phyloP scores from a whole-genome alignment of 2,797 vertebrate genomes.

The Carduelis carduelis region DNA sequence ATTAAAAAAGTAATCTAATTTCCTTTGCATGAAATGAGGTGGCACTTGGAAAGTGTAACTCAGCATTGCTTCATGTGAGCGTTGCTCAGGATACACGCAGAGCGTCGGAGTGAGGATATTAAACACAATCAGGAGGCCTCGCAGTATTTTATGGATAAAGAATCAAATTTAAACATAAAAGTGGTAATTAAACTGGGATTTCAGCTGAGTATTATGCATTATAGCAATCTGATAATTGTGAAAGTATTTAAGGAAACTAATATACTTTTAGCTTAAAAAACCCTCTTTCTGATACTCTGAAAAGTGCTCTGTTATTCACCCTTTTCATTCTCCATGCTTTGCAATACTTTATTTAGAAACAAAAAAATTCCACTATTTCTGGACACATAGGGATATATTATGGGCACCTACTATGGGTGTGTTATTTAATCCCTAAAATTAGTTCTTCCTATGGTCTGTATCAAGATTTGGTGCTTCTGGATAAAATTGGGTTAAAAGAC shows the following conservation, averaged over 20 bases:
- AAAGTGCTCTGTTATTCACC: background rate
- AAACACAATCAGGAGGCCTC: background rate
- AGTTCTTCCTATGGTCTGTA: background rate
- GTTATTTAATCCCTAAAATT: background rate
- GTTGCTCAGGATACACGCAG: conserved; percentile 10
- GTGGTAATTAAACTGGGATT: conserved; percentile 15
- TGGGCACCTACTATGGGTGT: fast-evolving
- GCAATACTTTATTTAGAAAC: background rate
- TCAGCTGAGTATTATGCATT: background rate
- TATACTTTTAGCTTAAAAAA: background rate
- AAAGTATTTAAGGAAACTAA: background rate
- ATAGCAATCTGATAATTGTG: background rate
- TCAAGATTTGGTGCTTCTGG: background rate
- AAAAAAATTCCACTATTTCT: background rate
- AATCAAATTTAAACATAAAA: conserved; percentile 29
- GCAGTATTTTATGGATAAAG: background rate
- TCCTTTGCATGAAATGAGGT: conserved; percentile 33
- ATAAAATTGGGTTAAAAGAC: background rate
- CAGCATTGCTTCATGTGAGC: background rate
- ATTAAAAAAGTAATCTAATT: conserved; percentile 69
- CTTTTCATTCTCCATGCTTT: background rate
- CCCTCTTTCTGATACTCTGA: background rate
- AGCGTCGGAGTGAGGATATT: background rate
- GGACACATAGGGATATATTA: background rate
- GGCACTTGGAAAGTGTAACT: conserved; percentile 15